Percentiles rank a stretch among this genome's conserved stretches.
phyloP scores from a whole-genome alignment of 2,888 invertebrate species.

The Exocentrus adspersus region DNA sequence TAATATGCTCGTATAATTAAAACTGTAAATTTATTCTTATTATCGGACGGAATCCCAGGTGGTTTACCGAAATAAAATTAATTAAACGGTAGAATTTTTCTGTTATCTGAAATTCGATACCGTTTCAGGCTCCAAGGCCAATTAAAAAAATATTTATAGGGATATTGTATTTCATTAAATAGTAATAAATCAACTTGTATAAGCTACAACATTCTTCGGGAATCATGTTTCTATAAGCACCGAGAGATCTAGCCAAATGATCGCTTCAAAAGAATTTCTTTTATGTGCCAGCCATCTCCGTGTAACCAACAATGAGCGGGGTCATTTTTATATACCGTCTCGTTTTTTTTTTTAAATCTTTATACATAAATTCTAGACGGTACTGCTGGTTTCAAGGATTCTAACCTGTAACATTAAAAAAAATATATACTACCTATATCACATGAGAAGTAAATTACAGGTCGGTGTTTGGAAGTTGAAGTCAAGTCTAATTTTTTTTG shows the following conservation, averaged over 20 bases:
- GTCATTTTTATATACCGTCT: no score
- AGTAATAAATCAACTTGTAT: conserved; percentile 32
- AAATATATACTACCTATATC: no score
- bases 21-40: conserved; percentile 15
- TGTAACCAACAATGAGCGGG: conserved; percentile 25
- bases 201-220: conserved; percentile 25
- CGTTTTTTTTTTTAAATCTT: no score
- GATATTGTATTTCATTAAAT: conserved; percentile 38
- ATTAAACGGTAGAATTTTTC: conserved; percentile 18
- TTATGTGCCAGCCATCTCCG: conserved; percentile 32
- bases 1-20: conserved; percentile 23
- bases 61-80: conserved; percentile 16
- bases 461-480: no score
- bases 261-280: conserved; percentile 35
- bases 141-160: conserved; percentile 39
- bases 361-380: no score
- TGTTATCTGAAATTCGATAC: conserved; percentile 23
- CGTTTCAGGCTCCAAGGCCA: conserved; percentile 28
- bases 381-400: no score
- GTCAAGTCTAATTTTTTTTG: no score
- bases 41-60: conserved; percentile 12
- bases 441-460: no score
- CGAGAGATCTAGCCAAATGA: conserved; percentile 19
- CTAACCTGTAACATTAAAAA: no score
- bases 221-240: conserved; percentile 23